A percentile compares a stretch with the other conserved stretches of the same genome.
phyloP scores from a whole-genome alignment of 2,888 invertebrate species.

The Caenorhabditis imperialis region DNA sequence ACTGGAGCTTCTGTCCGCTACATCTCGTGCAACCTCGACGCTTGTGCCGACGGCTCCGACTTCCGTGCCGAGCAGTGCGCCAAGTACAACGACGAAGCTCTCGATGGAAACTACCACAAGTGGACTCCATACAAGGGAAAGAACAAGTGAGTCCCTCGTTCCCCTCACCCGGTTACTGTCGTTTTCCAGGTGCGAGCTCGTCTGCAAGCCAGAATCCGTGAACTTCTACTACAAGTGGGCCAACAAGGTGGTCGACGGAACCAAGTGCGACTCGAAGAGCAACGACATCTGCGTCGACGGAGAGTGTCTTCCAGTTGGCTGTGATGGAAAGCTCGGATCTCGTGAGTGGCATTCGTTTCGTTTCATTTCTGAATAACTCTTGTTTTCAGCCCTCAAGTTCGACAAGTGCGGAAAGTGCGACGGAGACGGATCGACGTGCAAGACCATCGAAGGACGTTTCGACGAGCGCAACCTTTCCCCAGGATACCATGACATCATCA shows the following conservation, averaged over 20 bases:
- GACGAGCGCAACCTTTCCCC: slow-evolving; percentile 79
- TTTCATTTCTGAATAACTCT: background rate
- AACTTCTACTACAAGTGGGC: slow-evolving; percentile 91
- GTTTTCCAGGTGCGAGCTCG: slow-evolving; percentile 85
- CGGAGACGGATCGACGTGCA: slow-evolving; percentile 89
- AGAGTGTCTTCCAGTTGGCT: slow-evolving; percentile 92
- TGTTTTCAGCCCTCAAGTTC: slow-evolving; percentile 83
- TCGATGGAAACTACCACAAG: slow-evolving; percentile 87
- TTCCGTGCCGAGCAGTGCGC: slow-evolving; percentile 92
- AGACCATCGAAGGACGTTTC: slow-evolving; percentile 84
- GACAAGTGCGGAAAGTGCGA: slow-evolving; percentile 93
- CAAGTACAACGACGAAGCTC: slow-evolving; percentile 86
- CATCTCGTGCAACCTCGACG: slow-evolving; percentile 92
- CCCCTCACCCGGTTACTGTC: background rate
- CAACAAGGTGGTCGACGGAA: slow-evolving; percentile 85
- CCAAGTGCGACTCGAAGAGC: slow-evolving; percentile 84
- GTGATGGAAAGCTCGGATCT: slow-evolving; percentile 94
- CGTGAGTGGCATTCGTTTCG: too few species aligned
- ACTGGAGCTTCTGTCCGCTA: slow-evolving; percentile 87
- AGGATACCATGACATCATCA: slow-evolving; percentile 93
- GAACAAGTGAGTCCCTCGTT: slow-evolving; percentile 68
- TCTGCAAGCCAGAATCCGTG: slow-evolving; percentile 93
- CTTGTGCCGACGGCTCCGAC: slow-evolving; percentile 82
- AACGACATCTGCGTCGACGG: slow-evolving; percentile 95
- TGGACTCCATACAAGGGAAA: slow-evolving; percentile 77